A percentile compares a stretch with the other conserved stretches of the same genome.
These are phyloP conservation scores for Lasioglossum leucozonium DNA, from an alignment of 2,888 invertebrate species.

Conservation along the genomic window DNA sequence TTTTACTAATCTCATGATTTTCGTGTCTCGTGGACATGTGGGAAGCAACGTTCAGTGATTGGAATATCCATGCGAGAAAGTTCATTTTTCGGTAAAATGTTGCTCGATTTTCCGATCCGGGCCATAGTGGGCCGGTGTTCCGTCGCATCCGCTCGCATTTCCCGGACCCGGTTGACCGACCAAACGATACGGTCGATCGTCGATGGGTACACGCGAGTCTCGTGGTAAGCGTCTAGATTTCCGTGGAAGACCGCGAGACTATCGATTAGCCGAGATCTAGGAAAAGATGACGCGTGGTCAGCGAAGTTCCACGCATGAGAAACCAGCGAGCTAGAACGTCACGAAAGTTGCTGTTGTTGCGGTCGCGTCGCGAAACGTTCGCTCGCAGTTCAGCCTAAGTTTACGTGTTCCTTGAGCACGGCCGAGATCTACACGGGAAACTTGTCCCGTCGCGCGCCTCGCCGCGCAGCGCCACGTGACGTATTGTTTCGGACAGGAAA, in stretches of 20 bases:
- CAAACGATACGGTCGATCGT: background rate
- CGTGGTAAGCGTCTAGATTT: conserved; percentile 69
- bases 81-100: too few species aligned
- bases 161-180: background rate
- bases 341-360: background rate
- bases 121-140: too few species aligned
- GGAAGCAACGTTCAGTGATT: too few species aligned
- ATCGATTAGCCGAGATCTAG: conserved; percentile 42
- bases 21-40: too few species aligned
- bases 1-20: too few species aligned
- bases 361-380: background rate
- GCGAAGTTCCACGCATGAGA: background rate
- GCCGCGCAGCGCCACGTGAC: conserved; percentile 32
- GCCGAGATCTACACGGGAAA: conserved; percentile 45
- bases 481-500: conserved; percentile 75
- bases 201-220: background rate
- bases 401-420: background rate
- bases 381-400: background rate
- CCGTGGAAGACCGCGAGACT: conserved; percentile 7
- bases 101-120: too few species aligned
- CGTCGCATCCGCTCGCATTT: background rate
- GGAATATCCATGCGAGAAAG: too few species aligned
- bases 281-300: background rate
- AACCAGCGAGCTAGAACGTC: background rate
- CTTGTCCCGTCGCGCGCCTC: background rate